Evolutionary conservation across 2,888 invertebrate species (phyloP).

Genomic region (Phymatocera aterrima): DNA sequence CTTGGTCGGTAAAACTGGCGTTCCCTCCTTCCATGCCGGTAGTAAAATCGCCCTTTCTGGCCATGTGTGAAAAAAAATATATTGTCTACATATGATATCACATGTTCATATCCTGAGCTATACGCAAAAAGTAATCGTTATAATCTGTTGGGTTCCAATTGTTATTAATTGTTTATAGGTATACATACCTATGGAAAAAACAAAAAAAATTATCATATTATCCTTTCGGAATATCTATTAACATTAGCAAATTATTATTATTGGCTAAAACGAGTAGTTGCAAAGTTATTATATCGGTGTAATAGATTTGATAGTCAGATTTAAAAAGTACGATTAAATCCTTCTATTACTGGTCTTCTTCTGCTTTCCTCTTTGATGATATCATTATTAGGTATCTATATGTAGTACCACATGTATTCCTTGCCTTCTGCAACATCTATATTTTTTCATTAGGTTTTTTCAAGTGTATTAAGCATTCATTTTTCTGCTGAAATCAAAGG

Average conservation of each 20-base stretch:
- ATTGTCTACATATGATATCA: not conserved
- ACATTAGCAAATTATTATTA: conserved; percentile 14
- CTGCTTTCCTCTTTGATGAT: conserved; percentile 5
- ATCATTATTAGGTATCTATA: not conserved
- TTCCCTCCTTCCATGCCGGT: too few relatives aligned
- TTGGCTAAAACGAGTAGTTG: conserved; percentile 4
- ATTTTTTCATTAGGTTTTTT: too few relatives aligned
- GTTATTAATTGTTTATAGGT: too few relatives aligned
- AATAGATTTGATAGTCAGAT: conserved; percentile 25
- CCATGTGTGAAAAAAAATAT: not conserved
- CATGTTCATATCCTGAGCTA: not conserved
- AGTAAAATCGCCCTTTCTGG: too few relatives aligned
- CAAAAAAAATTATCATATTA: not conserved
- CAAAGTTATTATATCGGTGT: too few relatives aligned
- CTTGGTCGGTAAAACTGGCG: too few relatives aligned
- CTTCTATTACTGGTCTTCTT: not conserved
- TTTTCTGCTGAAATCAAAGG: not conserved
- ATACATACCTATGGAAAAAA: conserved; percentile 26
- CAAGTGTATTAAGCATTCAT: not conserved
- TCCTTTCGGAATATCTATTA: conserved; percentile 6
- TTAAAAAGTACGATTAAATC: conserved; percentile 1
- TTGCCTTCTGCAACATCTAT: conserved; percentile 3
- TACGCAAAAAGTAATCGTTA: not conserved
- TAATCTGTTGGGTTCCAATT: conserved; percentile 36
- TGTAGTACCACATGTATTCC: not conserved